phyloP scores from a whole-genome alignment of 1,140 invertebrate species.

The Scaptomyza pallida region DNA sequence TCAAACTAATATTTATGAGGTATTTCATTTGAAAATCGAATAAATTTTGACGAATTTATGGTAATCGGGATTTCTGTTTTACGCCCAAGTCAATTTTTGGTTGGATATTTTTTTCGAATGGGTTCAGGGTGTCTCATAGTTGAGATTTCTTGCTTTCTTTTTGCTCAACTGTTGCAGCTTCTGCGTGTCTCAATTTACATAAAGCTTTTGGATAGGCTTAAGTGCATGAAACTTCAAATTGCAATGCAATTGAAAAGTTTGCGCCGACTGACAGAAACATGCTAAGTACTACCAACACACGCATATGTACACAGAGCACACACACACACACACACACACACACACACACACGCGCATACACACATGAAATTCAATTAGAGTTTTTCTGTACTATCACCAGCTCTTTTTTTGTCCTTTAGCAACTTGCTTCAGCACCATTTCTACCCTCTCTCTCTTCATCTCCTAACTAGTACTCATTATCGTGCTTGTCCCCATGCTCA shows the following conservation, averaged over 20 bases:
- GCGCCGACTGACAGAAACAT: conserved; percentile 31
- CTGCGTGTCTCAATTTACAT: background rate
- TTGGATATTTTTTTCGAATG: too few species aligned
- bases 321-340: background rate
- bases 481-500: conserved; percentile 12
- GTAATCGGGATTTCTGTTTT: too few species aligned
- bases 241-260: conserved; percentile 72
- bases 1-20: too few species aligned
- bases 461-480: background rate
- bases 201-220: background rate
- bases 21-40: too few species aligned
- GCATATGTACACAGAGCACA: background rate
- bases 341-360: conserved; percentile 12
- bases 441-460: background rate
- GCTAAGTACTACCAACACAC: background rate
- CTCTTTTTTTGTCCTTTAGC: conserved; percentile 26
- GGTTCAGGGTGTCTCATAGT: too few species aligned
- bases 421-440: background rate
- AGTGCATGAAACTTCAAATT: conserved; percentile 47
- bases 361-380: conserved; percentile 73
- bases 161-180: background rate
- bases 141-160: background rate
- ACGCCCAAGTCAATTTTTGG: too few species aligned
- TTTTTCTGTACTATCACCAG: conserved; percentile 69
- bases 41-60: too few species aligned